phyloP scores from a whole-genome alignment of 2,113 vertebrate genomes.

The Toxotes chatareus region DNA sequence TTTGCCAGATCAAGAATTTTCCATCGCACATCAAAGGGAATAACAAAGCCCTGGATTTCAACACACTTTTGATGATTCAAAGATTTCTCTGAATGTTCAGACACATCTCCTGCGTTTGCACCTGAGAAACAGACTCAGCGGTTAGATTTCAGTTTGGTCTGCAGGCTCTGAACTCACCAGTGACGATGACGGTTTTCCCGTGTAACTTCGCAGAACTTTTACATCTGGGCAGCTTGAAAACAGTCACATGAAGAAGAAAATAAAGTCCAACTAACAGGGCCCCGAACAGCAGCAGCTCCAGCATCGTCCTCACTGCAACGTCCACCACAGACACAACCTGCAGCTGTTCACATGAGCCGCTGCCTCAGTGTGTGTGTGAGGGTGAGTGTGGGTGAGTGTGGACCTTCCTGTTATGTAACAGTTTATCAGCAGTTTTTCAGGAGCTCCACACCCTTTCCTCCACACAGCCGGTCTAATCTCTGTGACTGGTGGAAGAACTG shows the following conservation, averaged over 20 bases:
- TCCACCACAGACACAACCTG: background rate
- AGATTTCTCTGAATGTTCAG: no score
- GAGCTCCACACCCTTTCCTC: background rate
- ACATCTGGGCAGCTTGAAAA: constrained; percentile 51
- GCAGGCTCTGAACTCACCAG: constrained; percentile 46
- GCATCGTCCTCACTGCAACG: background rate
- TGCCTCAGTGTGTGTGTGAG: background rate
- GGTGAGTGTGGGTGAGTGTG: background rate
- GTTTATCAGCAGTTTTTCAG: background rate
- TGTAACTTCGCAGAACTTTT: constrained; percentile 34
- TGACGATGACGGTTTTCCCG: constrained; percentile 64
- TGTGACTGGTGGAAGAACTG: background rate
- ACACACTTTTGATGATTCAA: no score
- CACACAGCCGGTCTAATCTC: no score
- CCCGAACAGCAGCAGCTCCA: constrained; percentile 26
- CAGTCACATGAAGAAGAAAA: constrained; percentile 21
- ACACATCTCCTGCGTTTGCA: no score
- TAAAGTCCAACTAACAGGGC: constrained; percentile 9
- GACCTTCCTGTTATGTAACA: background rate
- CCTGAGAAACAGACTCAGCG: no score
- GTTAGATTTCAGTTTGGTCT: background rate
- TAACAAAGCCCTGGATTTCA: no score
- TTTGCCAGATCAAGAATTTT: no score
- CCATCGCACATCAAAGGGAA: no score
- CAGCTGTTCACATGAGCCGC: background rate